Evolutionary conservation across 2,113 vertebrate species (phyloP).

Genomic region (Charina bottae): DNA sequence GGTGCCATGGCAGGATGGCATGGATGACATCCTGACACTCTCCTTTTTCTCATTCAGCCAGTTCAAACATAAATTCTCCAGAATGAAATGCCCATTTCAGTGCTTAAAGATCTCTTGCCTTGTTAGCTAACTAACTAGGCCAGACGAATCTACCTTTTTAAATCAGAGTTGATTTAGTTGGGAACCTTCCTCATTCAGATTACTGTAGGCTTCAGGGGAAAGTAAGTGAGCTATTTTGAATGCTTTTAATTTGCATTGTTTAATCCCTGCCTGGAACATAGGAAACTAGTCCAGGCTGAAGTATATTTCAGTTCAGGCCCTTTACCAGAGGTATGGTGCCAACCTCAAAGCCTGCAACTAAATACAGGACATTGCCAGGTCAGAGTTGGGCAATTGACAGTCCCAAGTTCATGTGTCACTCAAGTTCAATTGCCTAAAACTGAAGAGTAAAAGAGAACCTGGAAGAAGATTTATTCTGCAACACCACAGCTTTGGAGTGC

Average conservation of each 20-base stretch:
- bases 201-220: not conserved
- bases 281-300: not conserved
- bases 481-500: accelerated
- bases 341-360: conserved; percentile 34
- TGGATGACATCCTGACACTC: too few relatives aligned
- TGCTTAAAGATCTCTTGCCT: accelerated
- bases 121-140: not conserved
- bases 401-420: not conserved
- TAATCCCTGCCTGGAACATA: not conserved
- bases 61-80: not conserved
- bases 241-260: conserved; percentile 31
- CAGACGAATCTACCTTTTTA: not conserved
- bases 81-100: not conserved
- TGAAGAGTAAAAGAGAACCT: not conserved
- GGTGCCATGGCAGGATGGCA: too few relatives aligned
- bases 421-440: conserved; percentile 25
- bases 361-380: conserved; percentile 55
- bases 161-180: not conserved
- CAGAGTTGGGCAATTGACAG: not conserved
- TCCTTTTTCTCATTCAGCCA: not conserved
- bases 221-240: conserved; percentile 44
- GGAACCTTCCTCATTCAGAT: not conserved
- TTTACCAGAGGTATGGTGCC: conserved; percentile 47
- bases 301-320: conserved; percentile 46
- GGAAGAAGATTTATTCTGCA: conserved; percentile 24